phyloP scores from a whole-genome alignment of 2,888 invertebrate species.

The Eledone cirrhosa region DNA sequence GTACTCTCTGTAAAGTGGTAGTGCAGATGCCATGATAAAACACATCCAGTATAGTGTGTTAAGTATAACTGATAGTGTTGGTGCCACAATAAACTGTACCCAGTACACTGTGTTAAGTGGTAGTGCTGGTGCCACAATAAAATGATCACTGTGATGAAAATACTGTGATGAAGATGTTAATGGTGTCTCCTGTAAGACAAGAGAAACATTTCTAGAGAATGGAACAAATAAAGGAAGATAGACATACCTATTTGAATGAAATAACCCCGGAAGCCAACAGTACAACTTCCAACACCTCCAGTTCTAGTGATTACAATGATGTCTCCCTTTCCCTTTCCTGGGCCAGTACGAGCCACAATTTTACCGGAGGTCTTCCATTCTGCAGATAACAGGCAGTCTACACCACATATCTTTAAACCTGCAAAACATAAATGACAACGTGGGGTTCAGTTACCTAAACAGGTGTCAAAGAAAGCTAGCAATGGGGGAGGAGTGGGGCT shows the following conservation, averaged over 20 bases:
- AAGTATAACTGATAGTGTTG: too few relatives aligned
- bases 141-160: too few relatives aligned
- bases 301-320: constrained; percentile 64
- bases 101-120: too few relatives aligned
- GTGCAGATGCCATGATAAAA: too few relatives aligned
- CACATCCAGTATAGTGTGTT: too few relatives aligned
- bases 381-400: constrained; percentile 91
- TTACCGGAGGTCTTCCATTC: constrained; percentile 99
- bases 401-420: constrained; percentile 94
- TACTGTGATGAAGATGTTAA: too few relatives aligned
- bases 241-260: constrained; percentile 69
- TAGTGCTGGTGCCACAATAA: too few relatives aligned
- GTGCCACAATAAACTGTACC: too few relatives aligned
- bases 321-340: constrained; percentile 70
- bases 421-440: constrained; percentile 26
- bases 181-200: background rate
- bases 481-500: too few relatives aligned
- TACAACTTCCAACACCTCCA: constrained; percentile 83
- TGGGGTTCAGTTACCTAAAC: too few relatives aligned
- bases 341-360: constrained; percentile 93
- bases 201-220: background rate
- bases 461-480: too few relatives aligned
- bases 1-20: too few relatives aligned
- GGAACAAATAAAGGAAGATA: background rate
- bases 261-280: constrained; percentile 88